Conservation (phyloP, 2,113 vertebrate genomes). For the Notothenia coriiceps region DNA sequence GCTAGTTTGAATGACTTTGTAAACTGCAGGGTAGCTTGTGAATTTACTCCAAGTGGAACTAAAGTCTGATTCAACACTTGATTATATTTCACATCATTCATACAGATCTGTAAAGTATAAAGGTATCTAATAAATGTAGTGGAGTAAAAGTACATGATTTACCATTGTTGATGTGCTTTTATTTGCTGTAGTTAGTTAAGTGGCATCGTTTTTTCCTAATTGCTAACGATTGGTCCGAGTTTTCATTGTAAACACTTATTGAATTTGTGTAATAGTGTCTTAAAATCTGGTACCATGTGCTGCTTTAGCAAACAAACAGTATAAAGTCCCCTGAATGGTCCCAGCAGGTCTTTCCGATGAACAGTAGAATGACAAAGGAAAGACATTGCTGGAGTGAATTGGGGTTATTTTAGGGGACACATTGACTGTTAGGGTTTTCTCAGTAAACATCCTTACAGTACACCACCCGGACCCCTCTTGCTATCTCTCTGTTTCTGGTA, state of each 20-base stretch:
- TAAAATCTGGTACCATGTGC: not conserved
- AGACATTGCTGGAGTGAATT: slow-evolving; percentile 9
- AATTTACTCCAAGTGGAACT: too few relatives aligned
- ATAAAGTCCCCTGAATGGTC: slow-evolving; percentile 11
- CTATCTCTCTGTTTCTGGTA: not conserved
- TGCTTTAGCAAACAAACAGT: not conserved
- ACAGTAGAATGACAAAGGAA: not conserved
- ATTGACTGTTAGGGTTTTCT: not conserved
- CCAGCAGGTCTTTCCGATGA: slow-evolving; percentile 4
- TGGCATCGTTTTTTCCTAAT: not conserved
- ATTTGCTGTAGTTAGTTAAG: too few relatives aligned
- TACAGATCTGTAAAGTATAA: too few relatives aligned
- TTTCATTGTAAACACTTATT: not conserved
- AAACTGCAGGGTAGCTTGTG: too few relatives aligned
- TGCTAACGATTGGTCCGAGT: not conserved
- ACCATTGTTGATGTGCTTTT: too few relatives aligned
- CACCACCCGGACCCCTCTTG: not conserved
- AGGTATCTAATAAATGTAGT: too few relatives aligned
- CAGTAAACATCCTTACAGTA: not conserved
- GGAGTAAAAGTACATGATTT: too few relatives aligned
- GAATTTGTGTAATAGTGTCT: not conserved
- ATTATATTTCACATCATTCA: too few relatives aligned
- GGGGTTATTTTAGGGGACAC: slow-evolving; percentile 11
- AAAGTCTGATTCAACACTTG: too few relatives aligned
- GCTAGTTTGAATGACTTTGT: too few relatives aligned